A percentile compares a stretch with the other conserved stretches of the same genome.
phyloP scores from a whole-genome alignment of 23 tunicate species.

The Phallusia fumigata region DNA sequence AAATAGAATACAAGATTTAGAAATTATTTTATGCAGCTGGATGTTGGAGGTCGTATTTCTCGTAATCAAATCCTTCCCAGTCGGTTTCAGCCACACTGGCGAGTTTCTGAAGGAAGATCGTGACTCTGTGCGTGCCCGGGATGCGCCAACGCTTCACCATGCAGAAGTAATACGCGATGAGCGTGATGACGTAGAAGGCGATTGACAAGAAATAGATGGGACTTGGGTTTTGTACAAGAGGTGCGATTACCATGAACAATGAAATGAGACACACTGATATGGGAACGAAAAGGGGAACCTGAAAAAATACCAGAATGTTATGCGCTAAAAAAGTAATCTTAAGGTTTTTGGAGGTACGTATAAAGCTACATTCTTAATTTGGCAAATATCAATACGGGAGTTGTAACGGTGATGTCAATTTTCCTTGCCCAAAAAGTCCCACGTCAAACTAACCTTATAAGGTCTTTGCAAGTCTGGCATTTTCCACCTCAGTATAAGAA shows the following conservation, averaged over 20 bases:
- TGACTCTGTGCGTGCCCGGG: constrained; percentile 14
- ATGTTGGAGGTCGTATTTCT: no score
- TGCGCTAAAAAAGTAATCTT: no score
- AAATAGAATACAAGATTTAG: no score
- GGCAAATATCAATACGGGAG: no score
- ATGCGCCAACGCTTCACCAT: not conserved
- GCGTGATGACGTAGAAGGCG: constrained; percentile 13
- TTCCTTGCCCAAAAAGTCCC: not conserved
- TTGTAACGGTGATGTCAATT: no score
- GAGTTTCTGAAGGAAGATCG: constrained; percentile 20
- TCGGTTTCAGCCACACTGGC: constrained; percentile 21
- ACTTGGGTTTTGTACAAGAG: constrained; percentile 30
- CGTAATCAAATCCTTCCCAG: constrained; percentile 15
- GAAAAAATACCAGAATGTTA: not conserved
- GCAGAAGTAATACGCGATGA: constrained; percentile 18
- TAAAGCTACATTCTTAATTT: no score
- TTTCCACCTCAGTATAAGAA: constrained; percentile 51
- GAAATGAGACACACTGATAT: not conserved
- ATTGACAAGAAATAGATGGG: constrained; percentile 15
- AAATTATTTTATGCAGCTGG: no score
- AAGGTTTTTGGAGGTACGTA: no score
- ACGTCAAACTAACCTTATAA: constrained; percentile 30
- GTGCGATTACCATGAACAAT: constrained; percentile 10
- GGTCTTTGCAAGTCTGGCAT: constrained; percentile 52
- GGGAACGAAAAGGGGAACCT: constrained; percentile 30